Percentiles rank a stretch among this genome's conserved stretches.
phyloP scores from a whole-genome alignment of 92 coral and sea anemone species.

The Ricordea florida region DNA sequence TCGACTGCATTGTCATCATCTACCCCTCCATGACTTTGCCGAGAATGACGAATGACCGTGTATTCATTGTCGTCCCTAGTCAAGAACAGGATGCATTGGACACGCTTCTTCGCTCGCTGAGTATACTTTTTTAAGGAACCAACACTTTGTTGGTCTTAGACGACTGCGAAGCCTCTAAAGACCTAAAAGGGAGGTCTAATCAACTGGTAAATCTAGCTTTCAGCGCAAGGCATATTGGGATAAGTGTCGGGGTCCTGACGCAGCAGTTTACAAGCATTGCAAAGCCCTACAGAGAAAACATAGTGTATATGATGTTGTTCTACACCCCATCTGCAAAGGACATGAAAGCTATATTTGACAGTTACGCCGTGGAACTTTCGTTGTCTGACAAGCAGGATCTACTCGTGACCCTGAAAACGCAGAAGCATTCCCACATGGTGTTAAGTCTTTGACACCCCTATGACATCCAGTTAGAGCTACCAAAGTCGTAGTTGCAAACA shows the following conservation, averaged over 20 bases:
- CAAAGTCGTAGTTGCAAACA: too few species aligned
- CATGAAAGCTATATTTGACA: constrained; percentile 9
- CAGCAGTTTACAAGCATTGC: constrained; percentile 13
- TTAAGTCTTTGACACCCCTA: not conserved
- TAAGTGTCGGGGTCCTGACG: not conserved
- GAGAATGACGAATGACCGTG: not conserved
- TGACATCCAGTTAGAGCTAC: not conserved
- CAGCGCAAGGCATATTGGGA: not conserved
- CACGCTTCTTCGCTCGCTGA: not conserved
- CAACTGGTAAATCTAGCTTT: constrained; percentile 1
- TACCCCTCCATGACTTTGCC: constrained; percentile 25
- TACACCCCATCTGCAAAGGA: not conserved
- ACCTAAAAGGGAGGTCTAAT: not conserved
- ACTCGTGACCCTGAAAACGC: not conserved
- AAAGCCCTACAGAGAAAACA: not conserved
- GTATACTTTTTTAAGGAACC: not conserved
- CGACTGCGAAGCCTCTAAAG: not conserved
- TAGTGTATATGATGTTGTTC: not conserved
- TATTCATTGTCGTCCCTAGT: not conserved
- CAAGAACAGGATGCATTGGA: constrained; percentile 9
- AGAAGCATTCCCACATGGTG: not conserved
- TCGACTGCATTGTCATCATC: constrained; percentile 1
- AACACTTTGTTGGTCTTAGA: not conserved
- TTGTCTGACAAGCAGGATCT: not conserved
- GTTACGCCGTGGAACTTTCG: constrained; percentile 1